A percentile compares a stretch with the other conserved stretches of the same genome.
phyloP scores from a whole-genome alignment of 2,797 vertebrate genomes.

The Lemur catta region DNA sequence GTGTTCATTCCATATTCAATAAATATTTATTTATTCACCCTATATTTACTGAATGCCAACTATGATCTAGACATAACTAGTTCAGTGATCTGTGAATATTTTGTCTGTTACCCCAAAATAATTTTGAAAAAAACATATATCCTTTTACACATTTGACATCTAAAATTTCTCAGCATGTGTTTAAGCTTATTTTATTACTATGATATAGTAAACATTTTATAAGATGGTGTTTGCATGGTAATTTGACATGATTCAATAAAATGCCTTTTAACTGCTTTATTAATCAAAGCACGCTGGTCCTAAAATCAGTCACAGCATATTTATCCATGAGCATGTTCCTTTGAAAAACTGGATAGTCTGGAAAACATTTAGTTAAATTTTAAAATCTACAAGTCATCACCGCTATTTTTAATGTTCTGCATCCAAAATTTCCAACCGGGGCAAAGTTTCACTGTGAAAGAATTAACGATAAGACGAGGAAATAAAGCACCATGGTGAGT shows the following conservation, averaged over 20 bases:
- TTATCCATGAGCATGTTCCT: not conserved
- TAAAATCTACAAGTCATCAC: not conserved
- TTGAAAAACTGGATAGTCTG: not conserved
- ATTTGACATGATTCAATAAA: conserved; percentile 22
- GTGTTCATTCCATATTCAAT: not conserved
- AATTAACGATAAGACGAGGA: not conserved
- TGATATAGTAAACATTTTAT: not conserved
- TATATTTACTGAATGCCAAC: not conserved
- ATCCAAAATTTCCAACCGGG: not conserved
- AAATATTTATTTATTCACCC: not conserved
- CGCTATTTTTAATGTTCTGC: not conserved
- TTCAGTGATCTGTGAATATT: not conserved
- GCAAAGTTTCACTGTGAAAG: not conserved
- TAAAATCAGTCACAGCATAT: not conserved
- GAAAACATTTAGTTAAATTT: not conserved
- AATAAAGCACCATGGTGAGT: not conserved
- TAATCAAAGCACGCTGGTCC: not conserved
- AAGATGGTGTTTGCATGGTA: not conserved
- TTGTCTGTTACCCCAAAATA: not conserved
- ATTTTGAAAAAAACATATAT: not conserved
- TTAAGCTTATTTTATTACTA: not conserved
- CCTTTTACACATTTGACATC: not conserved
- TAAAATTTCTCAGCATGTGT: not conserved
- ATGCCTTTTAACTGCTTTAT: not conserved
- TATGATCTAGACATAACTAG: not conserved